These are phyloP conservation scores for Rhopalosiphum padi DNA, from an alignment of 1,140 invertebrate species.

Conservation along the genomic window DNA sequence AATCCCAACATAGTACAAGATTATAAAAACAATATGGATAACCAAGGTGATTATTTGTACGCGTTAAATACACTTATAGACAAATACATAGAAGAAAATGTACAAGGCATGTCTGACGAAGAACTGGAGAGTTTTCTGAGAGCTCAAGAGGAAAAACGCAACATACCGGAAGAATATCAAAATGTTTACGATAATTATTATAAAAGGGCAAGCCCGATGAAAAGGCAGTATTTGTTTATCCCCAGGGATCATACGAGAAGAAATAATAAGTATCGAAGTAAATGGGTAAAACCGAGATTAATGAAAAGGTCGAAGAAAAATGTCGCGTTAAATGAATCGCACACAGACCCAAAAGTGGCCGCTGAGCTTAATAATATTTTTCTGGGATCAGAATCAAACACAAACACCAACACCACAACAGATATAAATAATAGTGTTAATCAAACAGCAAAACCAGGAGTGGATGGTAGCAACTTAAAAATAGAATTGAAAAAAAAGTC, in stretches of 20 bases:
- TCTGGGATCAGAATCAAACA: conserved; percentile 47
- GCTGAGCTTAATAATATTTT: conserved; percentile 61
- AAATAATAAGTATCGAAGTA: not conserved
- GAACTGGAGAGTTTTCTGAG: conserved; percentile 56
- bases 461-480: not conserved
- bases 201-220: not conserved
- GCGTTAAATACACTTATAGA: conserved; percentile 60
- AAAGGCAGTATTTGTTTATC: conserved; percentile 24
- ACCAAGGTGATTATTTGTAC: conserved; percentile 59
- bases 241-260: not conserved
- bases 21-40: conserved; percentile 48
- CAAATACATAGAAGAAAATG: conserved; percentile 60
- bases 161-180: conserved; percentile 1
- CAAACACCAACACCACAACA: not conserved
- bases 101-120: conserved; percentile 58
- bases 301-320: conserved; percentile 45
- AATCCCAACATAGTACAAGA: conserved; percentile 29
- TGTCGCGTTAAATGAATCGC: not conserved
- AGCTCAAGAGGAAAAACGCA: not conserved
- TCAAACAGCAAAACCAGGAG: not conserved
- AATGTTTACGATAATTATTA: not conserved
- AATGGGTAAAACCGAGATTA: conserved; percentile 39
- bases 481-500: conserved; percentile 63
- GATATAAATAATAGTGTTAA: not conserved
- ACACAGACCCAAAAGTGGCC: conserved; percentile 60